Evolutionary conservation across 1,140 invertebrate genomes (phyloP).

Genomic region (Manduca sexta): DNA sequence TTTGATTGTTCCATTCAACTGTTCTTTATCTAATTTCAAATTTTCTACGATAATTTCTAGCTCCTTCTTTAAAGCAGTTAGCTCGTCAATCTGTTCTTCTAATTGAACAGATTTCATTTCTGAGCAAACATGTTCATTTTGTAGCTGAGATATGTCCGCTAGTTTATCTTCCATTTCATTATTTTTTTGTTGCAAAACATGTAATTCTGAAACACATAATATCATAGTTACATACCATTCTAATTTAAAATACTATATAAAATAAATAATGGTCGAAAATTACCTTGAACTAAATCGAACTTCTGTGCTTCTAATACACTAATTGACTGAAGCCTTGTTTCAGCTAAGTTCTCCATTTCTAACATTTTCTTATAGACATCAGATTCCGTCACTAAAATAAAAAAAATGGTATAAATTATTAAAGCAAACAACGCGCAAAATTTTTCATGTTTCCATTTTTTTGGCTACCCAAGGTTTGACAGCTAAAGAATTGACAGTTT

Average conservation of each 20-base stretch:
- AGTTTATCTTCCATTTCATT: slow-evolving; percentile 76
- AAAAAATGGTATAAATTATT: slow-evolving; percentile 15
- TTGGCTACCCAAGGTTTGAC: too few relatives aligned
- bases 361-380: slow-evolving; percentile 65
- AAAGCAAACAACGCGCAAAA: too few relatives aligned
- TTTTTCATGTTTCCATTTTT: too few relatives aligned
- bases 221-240: not conserved
- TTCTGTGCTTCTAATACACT: slow-evolving; percentile 78
- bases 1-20: slow-evolving; percentile 70
- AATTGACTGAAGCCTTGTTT: slow-evolving; percentile 74
- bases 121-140: slow-evolving; percentile 76
- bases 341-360: slow-evolving; percentile 70
- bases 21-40: slow-evolving; percentile 72
- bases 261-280: too few relatives aligned
- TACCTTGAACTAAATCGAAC: slow-evolving; percentile 79
- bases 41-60: slow-evolving; percentile 71
- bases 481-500: too few relatives aligned
- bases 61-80: slow-evolving; percentile 69
- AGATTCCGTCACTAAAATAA: slow-evolving; percentile 63
- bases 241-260: too few relatives aligned
- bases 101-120: slow-evolving; percentile 82
- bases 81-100: slow-evolving; percentile 78
- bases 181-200: slow-evolving; percentile 74
- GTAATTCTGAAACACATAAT: slow-evolving; percentile 71
- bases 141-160: slow-evolving; percentile 72